Base-by-base conservation (phyloP, 2,797 vertebrate genomes). In the Nannoperca australis region DNA sequence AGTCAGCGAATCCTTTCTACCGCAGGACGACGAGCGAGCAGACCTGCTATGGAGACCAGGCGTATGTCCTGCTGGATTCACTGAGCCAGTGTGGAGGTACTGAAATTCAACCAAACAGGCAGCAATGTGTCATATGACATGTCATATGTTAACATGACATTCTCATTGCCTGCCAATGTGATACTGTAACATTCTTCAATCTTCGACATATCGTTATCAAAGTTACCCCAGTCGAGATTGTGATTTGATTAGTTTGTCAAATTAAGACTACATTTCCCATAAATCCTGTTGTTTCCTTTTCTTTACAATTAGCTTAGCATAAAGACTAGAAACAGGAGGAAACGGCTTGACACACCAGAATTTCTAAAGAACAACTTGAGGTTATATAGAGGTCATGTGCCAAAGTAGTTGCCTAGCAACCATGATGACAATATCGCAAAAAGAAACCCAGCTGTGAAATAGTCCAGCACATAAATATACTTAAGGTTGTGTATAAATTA, bases 11-110 rank as follows among this genome's bases (percentile, higher is more conserved):
- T 77, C 94, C 93, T 17, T 95, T 95, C 81, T 94, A 95, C 88
- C 71, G 71, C 66, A 83, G 94, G 70, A 51, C 60, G 8, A 94
- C 92, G 0, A 93, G 94, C 24, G 91, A 95, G 79, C 93, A 95
- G 88, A 94, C 90, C 10, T 94, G 94, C 84, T 95, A 94, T 24
- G 94, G 94, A 56, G 94, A 95, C 87, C 94, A 95, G 85, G 94
- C 94, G 0, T 94, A 85, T 8, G 81, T 94, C 60, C 87, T 95
- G 59, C 81, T 95, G 79, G 89, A 95, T 78, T 94, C 94, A 3
- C 87, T 95, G 75, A 92, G 90, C 78, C 81, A 76, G 66, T 88
- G 92, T 64, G 91, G 90, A 94, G 93, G 94, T 94, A 89, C 56
- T 30, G 24, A 54, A 50, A 20, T 10, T 17, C 1, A 34, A 15